Evolutionary conservation across 92 coral and sea anemone genomes (phyloP).

Genomic region (Blastomussa wellsi): DNA sequence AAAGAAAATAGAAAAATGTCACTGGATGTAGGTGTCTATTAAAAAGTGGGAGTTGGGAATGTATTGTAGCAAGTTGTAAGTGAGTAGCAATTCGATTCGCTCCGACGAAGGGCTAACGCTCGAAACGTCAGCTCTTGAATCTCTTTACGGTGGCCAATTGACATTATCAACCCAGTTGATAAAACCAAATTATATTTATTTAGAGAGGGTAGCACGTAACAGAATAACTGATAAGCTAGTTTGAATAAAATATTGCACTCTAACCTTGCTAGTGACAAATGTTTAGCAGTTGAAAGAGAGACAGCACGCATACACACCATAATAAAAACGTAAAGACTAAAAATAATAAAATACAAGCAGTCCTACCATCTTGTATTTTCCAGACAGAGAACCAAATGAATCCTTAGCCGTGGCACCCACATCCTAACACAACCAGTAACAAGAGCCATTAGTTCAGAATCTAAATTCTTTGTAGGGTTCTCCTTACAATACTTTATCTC

Average conservation of each 20-base stretch:
- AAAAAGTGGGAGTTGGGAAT: no score
- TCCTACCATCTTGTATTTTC: constrained; percentile 83
- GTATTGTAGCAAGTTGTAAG: no score
- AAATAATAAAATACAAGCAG: neutral
- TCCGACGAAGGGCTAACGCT: no score
- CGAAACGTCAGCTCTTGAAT: no score
- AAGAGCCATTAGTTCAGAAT: neutral
- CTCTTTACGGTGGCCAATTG: no score
- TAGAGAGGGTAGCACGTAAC: no score
- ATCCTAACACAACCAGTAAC: constrained; percentile 57
- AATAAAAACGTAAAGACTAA: neutral
- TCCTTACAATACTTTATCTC: neutral
- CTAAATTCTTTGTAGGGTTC: neutral
- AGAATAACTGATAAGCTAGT: no score
- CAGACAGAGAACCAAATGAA: constrained; percentile 91
- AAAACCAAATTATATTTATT: no score
- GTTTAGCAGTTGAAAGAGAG: no score
- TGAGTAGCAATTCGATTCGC: no score
- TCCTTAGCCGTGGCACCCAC: constrained; percentile 90
- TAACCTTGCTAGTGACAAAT: neutral
- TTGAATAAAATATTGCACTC: neutral
- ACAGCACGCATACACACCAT: neutral
- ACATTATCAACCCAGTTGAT: no score
- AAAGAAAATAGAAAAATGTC: neutral
- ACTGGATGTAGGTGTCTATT: no score